Percentiles rank a stretch among this genome's conserved stretches.
phyloP scores from a whole-genome alignment of 1,140 invertebrate species.

The Pogonus chalceus region DNA sequence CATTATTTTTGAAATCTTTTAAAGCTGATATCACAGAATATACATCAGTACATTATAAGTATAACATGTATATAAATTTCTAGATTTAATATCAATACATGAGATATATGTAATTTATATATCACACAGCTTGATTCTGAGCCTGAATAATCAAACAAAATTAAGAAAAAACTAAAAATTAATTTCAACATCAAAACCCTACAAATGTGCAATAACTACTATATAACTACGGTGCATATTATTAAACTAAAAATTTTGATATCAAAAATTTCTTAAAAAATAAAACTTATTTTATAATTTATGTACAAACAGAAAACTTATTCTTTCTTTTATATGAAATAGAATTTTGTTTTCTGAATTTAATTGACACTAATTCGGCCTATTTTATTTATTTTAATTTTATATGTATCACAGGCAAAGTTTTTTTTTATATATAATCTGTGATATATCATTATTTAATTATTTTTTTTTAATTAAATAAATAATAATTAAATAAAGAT shows the following conservation, averaged over 20 bases:
- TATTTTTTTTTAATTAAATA: no score
- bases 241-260: constrained; percentile 3
- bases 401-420: no score
- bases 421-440: no score
- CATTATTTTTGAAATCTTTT: constrained; percentile 5
- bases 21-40: constrained; percentile 6
- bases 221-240: not conserved
- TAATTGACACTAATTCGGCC: constrained; percentile 18
- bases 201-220: not conserved
- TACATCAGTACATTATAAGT: not conserved
- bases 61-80: not conserved
- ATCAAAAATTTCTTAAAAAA: not conserved
- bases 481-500: constrained; percentile 4
- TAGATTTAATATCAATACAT: not conserved
- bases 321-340: not conserved
- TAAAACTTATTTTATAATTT: constrained; percentile 7
- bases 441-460: no score
- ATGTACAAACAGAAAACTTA: constrained; percentile 6
- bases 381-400: no score
- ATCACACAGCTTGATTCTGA: constrained; percentile 6
- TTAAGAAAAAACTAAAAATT: not conserved
- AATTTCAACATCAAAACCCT: no score
- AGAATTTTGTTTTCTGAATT: constrained; percentile 8
- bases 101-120: not conserved
- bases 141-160: not conserved